A percentile compares a stretch with the other conserved stretches of the same genome.
phyloP scores from a whole-genome alignment of 2,888 invertebrate genomes.

The Ormia ochracea region DNA sequence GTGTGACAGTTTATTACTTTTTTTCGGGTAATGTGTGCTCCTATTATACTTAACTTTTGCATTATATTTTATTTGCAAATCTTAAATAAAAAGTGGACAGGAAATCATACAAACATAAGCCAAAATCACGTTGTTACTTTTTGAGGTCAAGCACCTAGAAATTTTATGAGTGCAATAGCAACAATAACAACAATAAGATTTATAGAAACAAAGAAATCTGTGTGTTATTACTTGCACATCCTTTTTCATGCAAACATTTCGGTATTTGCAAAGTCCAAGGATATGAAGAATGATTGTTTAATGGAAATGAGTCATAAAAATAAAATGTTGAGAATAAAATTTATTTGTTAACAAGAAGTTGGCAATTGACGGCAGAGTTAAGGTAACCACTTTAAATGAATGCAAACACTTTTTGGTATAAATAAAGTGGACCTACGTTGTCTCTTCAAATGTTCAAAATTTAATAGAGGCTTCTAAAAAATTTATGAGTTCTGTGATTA shows the following conservation, averaged over 20 bases:
- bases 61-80: not conserved
- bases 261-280: conserved; percentile 37
- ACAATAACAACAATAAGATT: conserved; percentile 41
- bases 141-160: conserved; percentile 47
- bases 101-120: too few species aligned
- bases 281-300: conserved; percentile 52
- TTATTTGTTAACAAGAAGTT: conserved; percentile 1
- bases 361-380: not conserved
- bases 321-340: not conserved
- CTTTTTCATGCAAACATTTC: too few species aligned
- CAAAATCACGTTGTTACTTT: not conserved
- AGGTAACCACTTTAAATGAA: not conserved
- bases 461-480: too few species aligned
- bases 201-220: conserved; percentile 54
- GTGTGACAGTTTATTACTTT: not conserved
- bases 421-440: too few species aligned
- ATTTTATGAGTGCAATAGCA: conserved; percentile 28
- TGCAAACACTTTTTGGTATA: not conserved
- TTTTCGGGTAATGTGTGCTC: conserved; percentile 6
- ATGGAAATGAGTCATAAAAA: conserved; percentile 55
- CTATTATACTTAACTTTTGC: conserved; percentile 21
- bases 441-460: too few species aligned
- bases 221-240: conserved; percentile 50
- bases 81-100: not conserved
- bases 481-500: too few species aligned